phyloP scores from a whole-genome alignment of 2,888 invertebrate genomes.

The Caenorhabditis sp. region DNA sequence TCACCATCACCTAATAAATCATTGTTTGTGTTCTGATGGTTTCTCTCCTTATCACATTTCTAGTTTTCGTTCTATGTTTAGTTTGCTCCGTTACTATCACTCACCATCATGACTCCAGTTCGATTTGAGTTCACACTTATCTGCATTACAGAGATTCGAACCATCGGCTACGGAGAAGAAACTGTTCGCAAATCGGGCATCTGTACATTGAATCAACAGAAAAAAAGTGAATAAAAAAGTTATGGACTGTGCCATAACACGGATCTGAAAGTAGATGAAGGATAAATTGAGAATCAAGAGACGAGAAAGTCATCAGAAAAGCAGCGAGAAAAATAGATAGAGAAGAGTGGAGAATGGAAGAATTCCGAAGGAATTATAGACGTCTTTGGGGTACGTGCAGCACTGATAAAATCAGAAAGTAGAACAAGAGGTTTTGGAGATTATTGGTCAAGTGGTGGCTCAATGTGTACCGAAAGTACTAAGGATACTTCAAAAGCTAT shows the following conservation, averaged over 20 bases:
- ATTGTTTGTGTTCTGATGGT: constrained; percentile 33
- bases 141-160: constrained; percentile 29
- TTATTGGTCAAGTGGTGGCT: constrained; percentile 7
- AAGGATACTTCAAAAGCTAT: too few species aligned
- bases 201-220: background rate
- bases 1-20: constrained; percentile 28
- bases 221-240: background rate
- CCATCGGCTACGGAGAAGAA: constrained; percentile 7
- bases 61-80: constrained; percentile 22
- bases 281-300: background rate
- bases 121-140: constrained; percentile 55
- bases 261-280: constrained; percentile 28
- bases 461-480: background rate
- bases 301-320: constrained; percentile 3
- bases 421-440: constrained; percentile 11
- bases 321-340: background rate
- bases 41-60: constrained; percentile 22
- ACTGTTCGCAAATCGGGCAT: constrained; percentile 1
- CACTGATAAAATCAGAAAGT: constrained; percentile 38
- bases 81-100: constrained; percentile 21
- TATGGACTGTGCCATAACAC: constrained; percentile 45
- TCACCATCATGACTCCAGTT: constrained; percentile 56
- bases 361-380: constrained; percentile 40
- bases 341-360: constrained; percentile 1
- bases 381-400: constrained; percentile 29